These are phyloP conservation scores for Limnephilus lunatus DNA, from an alignment of 2,888 invertebrate species.

Conservation along the genomic window DNA sequence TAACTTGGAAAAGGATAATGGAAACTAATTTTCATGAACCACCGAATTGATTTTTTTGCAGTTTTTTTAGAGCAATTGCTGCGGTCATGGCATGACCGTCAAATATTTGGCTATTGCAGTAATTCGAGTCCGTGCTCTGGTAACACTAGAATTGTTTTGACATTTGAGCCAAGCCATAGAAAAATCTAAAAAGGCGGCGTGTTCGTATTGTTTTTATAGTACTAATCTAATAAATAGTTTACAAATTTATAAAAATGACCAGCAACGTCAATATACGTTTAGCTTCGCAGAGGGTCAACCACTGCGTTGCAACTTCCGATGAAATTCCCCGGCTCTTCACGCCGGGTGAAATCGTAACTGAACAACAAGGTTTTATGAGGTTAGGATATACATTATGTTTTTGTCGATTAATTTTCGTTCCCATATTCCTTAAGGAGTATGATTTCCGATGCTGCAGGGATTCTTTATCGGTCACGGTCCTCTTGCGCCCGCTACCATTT, in stretches of 20 bases:
- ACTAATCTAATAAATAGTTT: not conserved
- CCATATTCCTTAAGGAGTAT: not conserved
- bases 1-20: no score
- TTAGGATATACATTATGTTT: slow-evolving; percentile 70
- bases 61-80: no score
- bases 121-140: no score
- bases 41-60: no score
- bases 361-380: slow-evolving; percentile 91
- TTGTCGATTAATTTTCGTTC: not conserved
- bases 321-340: slow-evolving; percentile 84
- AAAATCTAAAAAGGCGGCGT: slow-evolving; percentile 6
- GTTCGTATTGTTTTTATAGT: slow-evolving; percentile 3
- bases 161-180: not conserved
- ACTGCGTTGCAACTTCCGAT: slow-evolving; percentile 77
- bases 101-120: no score
- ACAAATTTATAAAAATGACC: slow-evolving; percentile 71
- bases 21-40: no score
- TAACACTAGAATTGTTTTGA: no score
- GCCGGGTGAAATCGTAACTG: slow-evolving; percentile 92
- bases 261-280: slow-evolving; percentile 80
- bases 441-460: not conserved
- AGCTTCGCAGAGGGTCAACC: slow-evolving; percentile 82
- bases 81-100: no score
- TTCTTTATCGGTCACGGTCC: not conserved
- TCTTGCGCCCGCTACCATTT: not conserved